Evolutionary conservation across 1,140 invertebrate genomes (phyloP).

Genomic region (Trachymyrmex cornetzi): DNA sequence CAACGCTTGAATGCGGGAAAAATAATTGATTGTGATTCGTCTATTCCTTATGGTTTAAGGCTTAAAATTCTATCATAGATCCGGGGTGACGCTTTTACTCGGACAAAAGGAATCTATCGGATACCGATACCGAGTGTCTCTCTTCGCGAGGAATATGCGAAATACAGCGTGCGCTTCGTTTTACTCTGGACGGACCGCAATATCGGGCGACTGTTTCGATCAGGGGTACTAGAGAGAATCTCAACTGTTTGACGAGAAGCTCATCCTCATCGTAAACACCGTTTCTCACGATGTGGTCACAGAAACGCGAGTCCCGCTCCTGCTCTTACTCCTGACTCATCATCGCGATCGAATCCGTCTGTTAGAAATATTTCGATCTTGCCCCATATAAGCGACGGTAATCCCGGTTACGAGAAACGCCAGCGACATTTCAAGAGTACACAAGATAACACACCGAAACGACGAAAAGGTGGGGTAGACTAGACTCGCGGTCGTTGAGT

Average conservation of each 20-base stretch:
- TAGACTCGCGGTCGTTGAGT: conserved; percentile 67
- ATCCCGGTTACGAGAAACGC: conserved; percentile 35
- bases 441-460: conserved; percentile 68
- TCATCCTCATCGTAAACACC: conserved; percentile 80
- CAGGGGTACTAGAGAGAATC: conserved; percentile 51
- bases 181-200: conserved; percentile 76
- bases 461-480: conserved; percentile 40
- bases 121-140: neutral
- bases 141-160: neutral
- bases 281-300: conserved; percentile 37
- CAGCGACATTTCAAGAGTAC: conserved; percentile 54
- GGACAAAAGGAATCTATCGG: neutral
- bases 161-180: conserved; percentile 1
- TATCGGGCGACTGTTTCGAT: conserved; percentile 77
- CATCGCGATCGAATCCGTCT: conserved; percentile 35
- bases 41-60: too few relatives aligned
- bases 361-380: conserved; percentile 29
- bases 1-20: too few relatives aligned
- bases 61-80: too few relatives aligned
- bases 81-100: neutral
- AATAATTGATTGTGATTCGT: too few relatives aligned
- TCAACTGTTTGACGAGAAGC: conserved; percentile 76
- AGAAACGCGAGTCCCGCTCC: neutral
- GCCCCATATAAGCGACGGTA: conserved; percentile 27
- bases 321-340: neutral